phyloP scores from a whole-genome alignment of 2,797 vertebrate species.

The Amazonetta brasiliensis region DNA sequence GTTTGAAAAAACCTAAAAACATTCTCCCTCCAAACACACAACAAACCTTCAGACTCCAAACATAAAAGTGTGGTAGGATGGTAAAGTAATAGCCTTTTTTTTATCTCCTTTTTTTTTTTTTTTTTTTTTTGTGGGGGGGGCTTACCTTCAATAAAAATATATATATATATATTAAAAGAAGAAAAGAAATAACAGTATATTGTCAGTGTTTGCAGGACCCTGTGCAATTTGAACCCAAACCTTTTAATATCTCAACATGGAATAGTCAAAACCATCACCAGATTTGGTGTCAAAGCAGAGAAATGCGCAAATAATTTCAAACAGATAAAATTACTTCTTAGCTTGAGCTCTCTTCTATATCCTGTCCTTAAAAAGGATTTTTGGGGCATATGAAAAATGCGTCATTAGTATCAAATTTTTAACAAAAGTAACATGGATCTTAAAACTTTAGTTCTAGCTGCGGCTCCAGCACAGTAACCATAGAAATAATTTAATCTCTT shows the following conservation, averaged over 20 bases:
- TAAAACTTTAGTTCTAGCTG: background rate
- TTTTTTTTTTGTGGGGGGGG: background rate
- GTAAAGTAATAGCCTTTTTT: background rate
- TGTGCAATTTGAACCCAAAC: background rate
- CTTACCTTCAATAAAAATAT: background rate
- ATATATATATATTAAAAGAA: background rate
- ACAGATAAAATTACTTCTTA: rapidly evolving
- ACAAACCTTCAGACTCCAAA: background rate
- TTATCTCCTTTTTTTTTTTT: background rate
- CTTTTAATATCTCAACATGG: background rate
- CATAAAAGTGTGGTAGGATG: background rate
- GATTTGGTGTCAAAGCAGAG: background rate
- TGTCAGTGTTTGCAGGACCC: background rate
- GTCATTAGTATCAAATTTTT: background rate
- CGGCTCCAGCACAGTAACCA: constrained; percentile 29
- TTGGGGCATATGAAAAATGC: background rate
- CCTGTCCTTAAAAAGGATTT: background rate
- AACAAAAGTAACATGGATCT: background rate
- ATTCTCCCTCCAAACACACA: background rate
- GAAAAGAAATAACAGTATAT: background rate
- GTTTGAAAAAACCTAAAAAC: background rate
- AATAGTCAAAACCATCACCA: background rate
- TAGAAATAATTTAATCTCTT: constrained; percentile 41
- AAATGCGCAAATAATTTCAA: background rate
- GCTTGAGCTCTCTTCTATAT: background rate